phyloP scores from a whole-genome alignment of 2,888 invertebrate genomes.

The Mellilla xanthometata region DNA sequence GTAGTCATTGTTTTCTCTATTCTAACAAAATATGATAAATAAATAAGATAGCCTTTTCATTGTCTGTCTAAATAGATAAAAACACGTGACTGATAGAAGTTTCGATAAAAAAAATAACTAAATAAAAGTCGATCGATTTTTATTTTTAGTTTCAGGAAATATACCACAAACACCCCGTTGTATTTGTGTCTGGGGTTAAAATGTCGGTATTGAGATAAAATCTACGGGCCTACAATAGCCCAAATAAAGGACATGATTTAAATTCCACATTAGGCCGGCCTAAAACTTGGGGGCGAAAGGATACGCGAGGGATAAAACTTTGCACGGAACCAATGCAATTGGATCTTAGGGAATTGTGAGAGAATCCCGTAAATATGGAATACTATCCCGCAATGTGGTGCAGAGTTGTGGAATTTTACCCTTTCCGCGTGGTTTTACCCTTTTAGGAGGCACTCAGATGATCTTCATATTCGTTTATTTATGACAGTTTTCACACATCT shows the following conservation, averaged over 20 bases:
- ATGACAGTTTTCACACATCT: slow-evolving; percentile 14
- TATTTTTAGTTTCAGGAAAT: too few species aligned
- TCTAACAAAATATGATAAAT: too few species aligned
- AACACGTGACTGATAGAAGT: too few species aligned
- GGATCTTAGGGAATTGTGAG: slow-evolving; percentile 50
- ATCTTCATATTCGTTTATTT: slow-evolving; percentile 30
- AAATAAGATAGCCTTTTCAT: too few species aligned
- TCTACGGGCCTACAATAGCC: background rate
- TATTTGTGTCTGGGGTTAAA: too few species aligned
- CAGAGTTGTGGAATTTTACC: slow-evolving; percentile 34
- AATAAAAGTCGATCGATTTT: too few species aligned
- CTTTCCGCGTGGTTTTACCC: slow-evolving; percentile 25
- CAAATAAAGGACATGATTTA: slow-evolving; percentile 56
- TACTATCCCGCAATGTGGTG: slow-evolving; percentile 37
- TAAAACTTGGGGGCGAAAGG: slow-evolving; percentile 44
- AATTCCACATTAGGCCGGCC: slow-evolving; percentile 62
- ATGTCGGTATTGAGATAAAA: slow-evolving; percentile 30
- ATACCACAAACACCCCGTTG: too few species aligned
- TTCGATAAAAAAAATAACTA: too few species aligned
- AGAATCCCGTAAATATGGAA: slow-evolving; percentile 43
- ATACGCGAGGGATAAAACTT: slow-evolving; percentile 47
- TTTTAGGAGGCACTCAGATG: slow-evolving; percentile 21
- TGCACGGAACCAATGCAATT: slow-evolving; percentile 42
- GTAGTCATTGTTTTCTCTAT: too few species aligned
- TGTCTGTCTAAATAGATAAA: too few species aligned